These are phyloP conservation scores for Sciurus vulgaris DNA, from an alignment of 2,797 vertebrate species.

Conservation along the genomic window DNA sequence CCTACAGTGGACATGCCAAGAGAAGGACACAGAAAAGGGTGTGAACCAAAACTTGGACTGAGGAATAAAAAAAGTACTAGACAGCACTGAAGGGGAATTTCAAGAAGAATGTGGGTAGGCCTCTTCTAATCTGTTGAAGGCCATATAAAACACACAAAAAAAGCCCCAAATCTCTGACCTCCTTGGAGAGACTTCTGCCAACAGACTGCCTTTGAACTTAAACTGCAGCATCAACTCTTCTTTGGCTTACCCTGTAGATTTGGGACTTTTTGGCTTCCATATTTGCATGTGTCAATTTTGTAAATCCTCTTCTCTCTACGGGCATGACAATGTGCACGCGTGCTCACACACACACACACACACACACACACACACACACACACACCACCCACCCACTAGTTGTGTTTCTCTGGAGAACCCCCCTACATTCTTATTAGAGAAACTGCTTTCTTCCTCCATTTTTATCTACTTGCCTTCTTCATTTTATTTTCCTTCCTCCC, in stretches of 20 bases:
- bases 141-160: not conserved
- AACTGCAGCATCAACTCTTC: not conserved
- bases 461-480: not conserved
- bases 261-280: not conserved
- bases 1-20: not conserved
- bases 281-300: not conserved
- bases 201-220: not conserved
- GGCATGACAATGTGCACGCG: too few species aligned
- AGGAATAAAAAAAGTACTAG: not conserved
- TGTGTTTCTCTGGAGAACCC: not conserved
- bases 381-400: not conserved
- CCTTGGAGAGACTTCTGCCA: not conserved
- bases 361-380: not conserved
- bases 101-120: too few species aligned
- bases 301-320: not conserved
- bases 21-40: not conserved
- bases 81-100: not conserved
- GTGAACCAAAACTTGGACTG: not conserved
- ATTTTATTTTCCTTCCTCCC: not conserved
- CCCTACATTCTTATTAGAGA: not conserved
- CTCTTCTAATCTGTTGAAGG: not conserved
- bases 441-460: not conserved
- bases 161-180: not conserved
- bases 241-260: not conserved
- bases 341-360: fast-evolving